Evolutionary conservation across 2,797 vertebrate genomes (phyloP).

Genomic region (Smutsia temminckii): DNA sequence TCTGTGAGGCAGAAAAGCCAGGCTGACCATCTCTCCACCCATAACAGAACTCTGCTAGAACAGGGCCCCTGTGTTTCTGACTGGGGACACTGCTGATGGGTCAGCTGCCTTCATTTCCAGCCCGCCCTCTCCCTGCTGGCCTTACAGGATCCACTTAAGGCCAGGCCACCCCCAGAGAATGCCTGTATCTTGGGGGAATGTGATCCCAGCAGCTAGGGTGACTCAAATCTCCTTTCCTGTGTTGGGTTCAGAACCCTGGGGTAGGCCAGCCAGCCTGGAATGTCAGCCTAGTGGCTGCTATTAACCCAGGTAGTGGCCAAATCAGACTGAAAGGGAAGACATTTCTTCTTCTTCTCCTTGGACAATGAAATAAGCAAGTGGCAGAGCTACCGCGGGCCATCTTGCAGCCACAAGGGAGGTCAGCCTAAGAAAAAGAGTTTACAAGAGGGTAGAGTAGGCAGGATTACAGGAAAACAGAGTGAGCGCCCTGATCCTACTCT

Average conservation of each 20-base stretch:
- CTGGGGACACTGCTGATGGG: neutral
- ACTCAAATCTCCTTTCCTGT: neutral
- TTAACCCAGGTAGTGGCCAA: neutral
- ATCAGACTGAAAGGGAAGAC: neutral
- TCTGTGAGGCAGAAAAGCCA: neutral
- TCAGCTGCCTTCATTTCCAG: neutral
- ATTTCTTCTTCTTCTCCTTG: neutral
- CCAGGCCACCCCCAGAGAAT: rapidly evolving
- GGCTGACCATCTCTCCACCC: neutral
- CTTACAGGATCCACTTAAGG: neutral
- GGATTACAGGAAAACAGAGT: neutral
- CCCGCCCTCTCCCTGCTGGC: neutral
- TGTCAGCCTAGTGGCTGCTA: neutral
- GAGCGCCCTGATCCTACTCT: neutral
- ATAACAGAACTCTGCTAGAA: neutral
- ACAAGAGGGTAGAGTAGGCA: neutral
- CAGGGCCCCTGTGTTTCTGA: neutral
- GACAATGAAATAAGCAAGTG: neutral
- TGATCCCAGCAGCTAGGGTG: neutral
- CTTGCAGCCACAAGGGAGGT: neutral
- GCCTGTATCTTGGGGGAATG: neutral
- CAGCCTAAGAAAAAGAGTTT: neutral
- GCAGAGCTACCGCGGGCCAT: neutral
- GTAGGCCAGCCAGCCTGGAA: neutral
- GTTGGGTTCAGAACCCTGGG: neutral